These are phyloP conservation scores for Heliothis peltigera DNA, from an alignment of 2,888 invertebrate species.

Conservation along the genomic window DNA sequence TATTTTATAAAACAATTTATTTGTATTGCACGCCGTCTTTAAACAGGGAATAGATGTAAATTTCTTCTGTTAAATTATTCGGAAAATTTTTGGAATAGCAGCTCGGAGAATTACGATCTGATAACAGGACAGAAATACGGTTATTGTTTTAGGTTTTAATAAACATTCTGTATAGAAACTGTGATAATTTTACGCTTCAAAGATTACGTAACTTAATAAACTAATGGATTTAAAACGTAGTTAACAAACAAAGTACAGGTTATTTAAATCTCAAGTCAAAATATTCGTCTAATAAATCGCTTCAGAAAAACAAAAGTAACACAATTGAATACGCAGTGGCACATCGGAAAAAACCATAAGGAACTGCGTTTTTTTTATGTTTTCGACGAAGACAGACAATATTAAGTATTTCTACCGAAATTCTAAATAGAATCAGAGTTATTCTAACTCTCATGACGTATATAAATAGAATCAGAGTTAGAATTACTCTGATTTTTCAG, in stretches of 20 bases:
- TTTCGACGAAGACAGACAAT: too few relatives aligned
- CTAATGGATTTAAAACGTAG: background rate
- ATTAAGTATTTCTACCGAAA: too few relatives aligned
- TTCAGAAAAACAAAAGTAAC: too few relatives aligned
- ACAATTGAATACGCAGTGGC: too few relatives aligned
- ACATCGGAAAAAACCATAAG: too few relatives aligned
- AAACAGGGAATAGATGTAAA: constrained; percentile 38
- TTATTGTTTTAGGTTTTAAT: constrained; percentile 46
- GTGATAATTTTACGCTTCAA: constrained; percentile 19
- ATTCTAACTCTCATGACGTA: too few relatives aligned
- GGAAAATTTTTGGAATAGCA: constrained; percentile 53
- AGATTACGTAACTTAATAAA: background rate
- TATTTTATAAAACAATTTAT: constrained; percentile 73
- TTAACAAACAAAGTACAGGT: background rate
- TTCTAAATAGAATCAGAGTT: too few relatives aligned
- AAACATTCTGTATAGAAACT: constrained; percentile 38
- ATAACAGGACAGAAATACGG: constrained; percentile 48
- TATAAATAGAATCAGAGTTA: too few relatives aligned
- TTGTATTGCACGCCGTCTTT: constrained; percentile 60
- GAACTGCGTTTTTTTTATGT: too few relatives aligned
- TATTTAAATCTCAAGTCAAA: too few relatives aligned
- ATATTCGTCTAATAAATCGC: too few relatives aligned
- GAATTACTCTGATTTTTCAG: too few relatives aligned
- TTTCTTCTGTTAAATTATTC: constrained; percentile 52
- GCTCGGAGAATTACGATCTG: constrained; percentile 47